Evolutionary conservation across 2,113 vertebrate species (phyloP), one percentile per base, ranked within the genome.

Genomic region (Eptesicus fuscus): DNA sequence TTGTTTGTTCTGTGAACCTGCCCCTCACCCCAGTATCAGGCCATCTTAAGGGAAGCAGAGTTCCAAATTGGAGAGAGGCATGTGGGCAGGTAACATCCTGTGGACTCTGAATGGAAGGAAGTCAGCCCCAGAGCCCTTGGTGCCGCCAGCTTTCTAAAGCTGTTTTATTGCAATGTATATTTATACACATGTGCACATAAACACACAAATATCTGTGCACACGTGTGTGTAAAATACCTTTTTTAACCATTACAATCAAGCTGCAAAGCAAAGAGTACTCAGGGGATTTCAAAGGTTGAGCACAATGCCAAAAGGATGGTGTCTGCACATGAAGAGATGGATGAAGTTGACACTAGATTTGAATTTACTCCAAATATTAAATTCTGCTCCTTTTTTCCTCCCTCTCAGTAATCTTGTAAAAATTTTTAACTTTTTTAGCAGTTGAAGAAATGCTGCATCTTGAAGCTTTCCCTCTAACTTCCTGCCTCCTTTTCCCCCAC

Each of bases 391-490:
- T 77, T 65, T 80, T 44, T 47, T n/a, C n/a, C 61, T 63, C 37
- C 44, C 37, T 67, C 44, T 82, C 51, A 84, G 2, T 96, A 53
- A 80, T 49, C 28, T 83, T 69, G 23, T 11, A 61, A 32, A 63
- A 1, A 37, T 18, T 91, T 93, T 51, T 30, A 9, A 59, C 32
- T 65, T 88, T 67, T 90, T 90, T 63, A 87, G 73, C 56, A 51
- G 1, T 79, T 79, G 35, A 61, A 49, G 77, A 80, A 89, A 80
- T 88, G 61, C 61, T 79, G 44, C 69, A 40, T 85, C 94, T 92
- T 90, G 91, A 83, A 83, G 42, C n/a, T 74, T 95, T 86, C 42
- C 20, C 42, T 79, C 59, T 84, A 35, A 79, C 59, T 95, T 93
- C 44, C 56, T 79, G 23, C 32, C 90, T 82, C 23, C 40, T 83